Evolutionary conservation across 2,888 invertebrate species (phyloP), one percentile per base, ranked within the genome.

Genomic region (Napeogenes sylphis): DNA sequence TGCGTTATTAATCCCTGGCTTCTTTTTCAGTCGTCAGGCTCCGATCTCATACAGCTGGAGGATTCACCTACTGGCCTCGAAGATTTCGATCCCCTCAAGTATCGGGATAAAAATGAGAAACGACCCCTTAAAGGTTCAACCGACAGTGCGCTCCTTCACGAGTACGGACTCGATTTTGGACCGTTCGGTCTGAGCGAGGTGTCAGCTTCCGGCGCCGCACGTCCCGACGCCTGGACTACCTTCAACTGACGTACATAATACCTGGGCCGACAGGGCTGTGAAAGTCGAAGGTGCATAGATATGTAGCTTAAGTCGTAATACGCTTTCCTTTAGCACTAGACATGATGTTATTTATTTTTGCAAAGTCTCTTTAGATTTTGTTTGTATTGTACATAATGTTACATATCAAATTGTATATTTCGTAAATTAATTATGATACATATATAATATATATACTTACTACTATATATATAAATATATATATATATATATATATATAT

Each of bases 91-190:
- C 89, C 88, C 56, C 80, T 87, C 70, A 83, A 82, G 76, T 79
- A 78, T 71, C 83, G 84, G 62, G 83, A 84, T 75, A 86, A 79
- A 75, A 77, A 70, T 65, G 81, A 81, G 59, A 84, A 79, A 74
- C 86, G 85, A 63, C 81, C 77, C 85, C 91, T 80, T 67, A 86
- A 84, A 72, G 72, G 78, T 4, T 81, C 86, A 4, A 79, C 87
- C 64, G 94, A 94, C 74, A 92, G 93, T 75, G 94, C 94, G 76
- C 87, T 95, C 61, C 88, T 95, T 68, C 93, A 93, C 74, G 95
- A 95, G 74, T 95, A 95, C 75, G 95, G 95, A 60, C 85, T 95
- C 70, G 93, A 95, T 82, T 94, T 95, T 70, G 89, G 89, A 69
- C 83, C 83, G 66, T 90, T 87, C 68, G 85, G 83, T 46, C 71